These are phyloP conservation scores for Peromyscus eremicus DNA, from an alignment of 2,797 vertebrate genomes.

Conservation along the genomic window DNA sequence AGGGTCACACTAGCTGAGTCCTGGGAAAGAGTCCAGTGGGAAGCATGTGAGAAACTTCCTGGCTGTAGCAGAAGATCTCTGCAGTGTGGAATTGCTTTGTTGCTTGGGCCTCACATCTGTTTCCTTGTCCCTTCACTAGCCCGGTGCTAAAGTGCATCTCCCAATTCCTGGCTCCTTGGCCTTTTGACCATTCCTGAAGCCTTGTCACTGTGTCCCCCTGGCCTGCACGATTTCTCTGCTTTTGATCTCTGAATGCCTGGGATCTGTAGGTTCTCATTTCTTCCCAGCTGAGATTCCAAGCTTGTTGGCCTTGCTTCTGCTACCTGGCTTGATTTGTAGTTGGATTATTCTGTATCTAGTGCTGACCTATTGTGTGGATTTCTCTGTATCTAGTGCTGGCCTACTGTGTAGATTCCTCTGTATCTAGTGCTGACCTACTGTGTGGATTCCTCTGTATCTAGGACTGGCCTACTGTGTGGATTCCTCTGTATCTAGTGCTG, in stretches of 20 bases:
- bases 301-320: background rate
- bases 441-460: background rate
- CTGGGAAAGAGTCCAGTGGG: slow-evolving; percentile 77
- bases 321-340: background rate
- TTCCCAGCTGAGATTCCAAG: background rate
- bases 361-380: background rate
- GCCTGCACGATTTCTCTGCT: background rate
- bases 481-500: background rate
- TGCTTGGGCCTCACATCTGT: slow-evolving; percentile 78
- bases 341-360: background rate
- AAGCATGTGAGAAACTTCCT: slow-evolving; percentile 78
- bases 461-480: background rate
- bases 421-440: background rate
- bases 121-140: slow-evolving; percentile 77
- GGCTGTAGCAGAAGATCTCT: slow-evolving; percentile 55
- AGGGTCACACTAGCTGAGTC: slow-evolving; percentile 28
- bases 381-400: rapidly evolving
- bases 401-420: background rate
- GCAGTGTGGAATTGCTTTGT: slow-evolving; percentile 74
- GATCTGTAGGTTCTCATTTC: background rate
- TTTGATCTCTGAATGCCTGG: background rate
- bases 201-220: background rate
- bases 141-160: slow-evolving; percentile 60
- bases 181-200: slow-evolving; percentile 28
- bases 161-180: slow-evolving; percentile 69